Conservation (phyloP, 1,140 invertebrate species). For the Drosophila kohkoa region DNA sequence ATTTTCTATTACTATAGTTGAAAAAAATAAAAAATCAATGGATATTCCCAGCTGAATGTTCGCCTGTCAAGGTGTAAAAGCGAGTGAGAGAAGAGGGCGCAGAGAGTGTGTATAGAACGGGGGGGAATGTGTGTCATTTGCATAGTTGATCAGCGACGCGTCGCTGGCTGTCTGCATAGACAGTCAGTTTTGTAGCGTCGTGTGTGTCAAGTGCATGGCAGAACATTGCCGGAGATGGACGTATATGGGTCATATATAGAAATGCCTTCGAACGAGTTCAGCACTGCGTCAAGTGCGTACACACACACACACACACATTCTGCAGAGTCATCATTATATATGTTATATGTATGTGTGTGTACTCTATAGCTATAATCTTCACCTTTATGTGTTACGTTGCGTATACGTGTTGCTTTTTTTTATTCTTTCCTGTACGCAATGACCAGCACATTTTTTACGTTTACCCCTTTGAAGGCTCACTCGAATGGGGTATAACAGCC, state of each 20-base stretch:
- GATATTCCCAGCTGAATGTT: background rate
- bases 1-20: background rate
- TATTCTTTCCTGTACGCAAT: slow-evolving; percentile 34
- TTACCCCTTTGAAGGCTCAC: slow-evolving; percentile 1
- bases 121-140: slow-evolving; percentile 57
- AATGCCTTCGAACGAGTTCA: slow-evolving; percentile 14
- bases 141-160: slow-evolving; percentile 59
- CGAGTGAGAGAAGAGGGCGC: too few species aligned
- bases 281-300: slow-evolving; percentile 27
- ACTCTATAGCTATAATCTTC: slow-evolving; percentile 9
- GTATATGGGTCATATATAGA: slow-evolving; percentile 32
- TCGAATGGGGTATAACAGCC: slow-evolving; percentile 11
- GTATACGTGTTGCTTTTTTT: slow-evolving; percentile 36
- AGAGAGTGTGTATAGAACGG: background rate
- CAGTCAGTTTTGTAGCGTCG: slow-evolving; percentile 5
- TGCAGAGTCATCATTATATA: background rate
- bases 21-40: background rate
- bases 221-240: slow-evolving; percentile 9
- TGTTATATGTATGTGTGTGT: background rate
- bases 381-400: slow-evolving; percentile 21
- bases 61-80: too few species aligned
- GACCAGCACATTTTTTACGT: slow-evolving; percentile 49
- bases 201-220: slow-evolving; percentile 29
- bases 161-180: slow-evolving; percentile 28
- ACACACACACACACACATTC: slow-evolving; percentile 18